phyloP scores from a whole-genome alignment of 2,113 vertebrate species.

The Heloderma charlesbogerti region DNA sequence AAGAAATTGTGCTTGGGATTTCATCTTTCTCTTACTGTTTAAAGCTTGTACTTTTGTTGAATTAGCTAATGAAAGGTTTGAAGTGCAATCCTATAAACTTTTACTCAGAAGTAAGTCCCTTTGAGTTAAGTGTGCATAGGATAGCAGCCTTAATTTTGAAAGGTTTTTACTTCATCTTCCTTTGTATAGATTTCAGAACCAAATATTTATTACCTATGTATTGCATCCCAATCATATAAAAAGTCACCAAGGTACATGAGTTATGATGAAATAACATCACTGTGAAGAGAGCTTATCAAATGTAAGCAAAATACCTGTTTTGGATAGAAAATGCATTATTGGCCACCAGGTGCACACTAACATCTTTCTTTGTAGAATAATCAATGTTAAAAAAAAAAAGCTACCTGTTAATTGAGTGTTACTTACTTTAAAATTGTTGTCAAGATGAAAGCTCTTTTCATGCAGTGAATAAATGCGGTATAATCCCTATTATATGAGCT shows the following conservation, averaged over 20 bases:
- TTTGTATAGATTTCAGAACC: neutral
- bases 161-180: constrained; percentile 21
- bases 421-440: constrained; percentile 40
- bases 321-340: constrained; percentile 46
- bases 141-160: neutral
- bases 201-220: neutral
- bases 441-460: constrained; percentile 62
- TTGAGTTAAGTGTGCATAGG: neutral
- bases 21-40: neutral
- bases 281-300: constrained; percentile 34
- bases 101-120: neutral
- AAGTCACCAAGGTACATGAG: neutral
- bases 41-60: constrained; percentile 42
- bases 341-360: constrained; percentile 33
- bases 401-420: constrained; percentile 38
- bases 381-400: constrained; percentile 47
- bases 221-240: neutral
- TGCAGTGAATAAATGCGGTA: neutral
- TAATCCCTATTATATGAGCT: neutral
- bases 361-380: constrained; percentile 67
- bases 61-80: constrained; percentile 40
- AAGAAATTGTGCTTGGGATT: neutral
- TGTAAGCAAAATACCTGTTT: constrained; percentile 70
- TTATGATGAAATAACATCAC: constrained; percentile 55
- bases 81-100: neutral